Conservation (phyloP, 2,888 invertebrate genomes). For the Macrophya annulata region DNA sequence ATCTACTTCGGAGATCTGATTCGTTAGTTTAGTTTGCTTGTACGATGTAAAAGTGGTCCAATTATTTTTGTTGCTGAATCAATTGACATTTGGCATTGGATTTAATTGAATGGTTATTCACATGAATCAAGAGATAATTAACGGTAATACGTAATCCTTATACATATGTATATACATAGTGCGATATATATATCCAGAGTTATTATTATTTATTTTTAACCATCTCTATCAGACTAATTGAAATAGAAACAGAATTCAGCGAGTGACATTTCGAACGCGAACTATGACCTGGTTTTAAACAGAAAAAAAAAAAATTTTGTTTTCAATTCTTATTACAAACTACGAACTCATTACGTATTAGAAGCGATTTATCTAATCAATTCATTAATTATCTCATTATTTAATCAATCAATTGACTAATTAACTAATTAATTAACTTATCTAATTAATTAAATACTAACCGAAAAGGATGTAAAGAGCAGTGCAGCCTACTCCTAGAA, state of each 20-base stretch:
- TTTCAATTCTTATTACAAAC: too few species aligned
- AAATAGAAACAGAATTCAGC: constrained; percentile 30
- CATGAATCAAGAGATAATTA: constrained; percentile 45
- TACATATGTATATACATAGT: not conserved
- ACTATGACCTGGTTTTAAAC: not conserved
- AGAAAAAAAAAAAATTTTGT: too few species aligned
- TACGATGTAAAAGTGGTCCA: not conserved
- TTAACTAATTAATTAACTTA: not conserved
- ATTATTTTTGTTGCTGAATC: constrained; percentile 43
- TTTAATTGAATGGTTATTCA: constrained; percentile 52
- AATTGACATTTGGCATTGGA: constrained; percentile 54
- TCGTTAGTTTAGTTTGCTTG: not conserved
- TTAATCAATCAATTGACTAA: not conserved
- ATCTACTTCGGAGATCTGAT: constrained; percentile 18
- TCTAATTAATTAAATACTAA: constrained; percentile 61
- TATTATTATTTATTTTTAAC: not conserved
- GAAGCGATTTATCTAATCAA: not conserved
- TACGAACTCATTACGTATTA: too few species aligned
- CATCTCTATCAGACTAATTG: constrained; percentile 28
- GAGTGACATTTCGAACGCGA: not conserved
- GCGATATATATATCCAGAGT: not conserved
- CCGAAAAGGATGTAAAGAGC: constrained; percentile 77
- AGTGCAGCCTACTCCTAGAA: constrained; percentile 74
- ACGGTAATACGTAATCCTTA: not conserved
- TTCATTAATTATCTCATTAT: not conserved